phyloP scores from a whole-genome alignment of 2,113 vertebrate genomes.

The Toxotes jaculatrix region DNA sequence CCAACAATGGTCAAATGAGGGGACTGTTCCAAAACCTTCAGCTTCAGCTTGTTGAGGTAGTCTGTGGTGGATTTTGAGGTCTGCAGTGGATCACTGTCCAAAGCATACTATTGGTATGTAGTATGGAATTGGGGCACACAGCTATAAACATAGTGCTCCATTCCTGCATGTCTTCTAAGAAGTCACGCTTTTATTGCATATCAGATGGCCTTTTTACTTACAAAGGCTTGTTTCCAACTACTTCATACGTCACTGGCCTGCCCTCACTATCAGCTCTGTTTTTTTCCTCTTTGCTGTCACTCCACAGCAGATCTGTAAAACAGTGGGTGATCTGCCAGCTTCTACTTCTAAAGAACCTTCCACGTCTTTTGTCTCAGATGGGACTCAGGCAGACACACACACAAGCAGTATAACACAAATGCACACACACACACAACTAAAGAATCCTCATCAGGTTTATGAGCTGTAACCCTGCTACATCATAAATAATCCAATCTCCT shows the following conservation, averaged over 20 bases:
- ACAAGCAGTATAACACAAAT: slow-evolving; percentile 41
- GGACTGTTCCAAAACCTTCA: neutral
- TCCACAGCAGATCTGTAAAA: slow-evolving; percentile 60
- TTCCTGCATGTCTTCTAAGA: neutral
- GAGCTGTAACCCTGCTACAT: slow-evolving; percentile 68
- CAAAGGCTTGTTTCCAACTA: neutral
- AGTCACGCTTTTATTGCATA: neutral
- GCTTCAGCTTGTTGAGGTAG: neutral
- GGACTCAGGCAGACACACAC: slow-evolving; percentile 31
- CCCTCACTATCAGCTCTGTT: slow-evolving; percentile 26
- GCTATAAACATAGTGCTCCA: no score
- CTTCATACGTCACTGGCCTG: slow-evolving; percentile 26
- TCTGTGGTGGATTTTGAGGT: neutral
- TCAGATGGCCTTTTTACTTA: slow-evolving; percentile 26
- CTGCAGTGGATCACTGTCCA: neutral
- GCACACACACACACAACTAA: slow-evolving; percentile 42
- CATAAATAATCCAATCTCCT: slow-evolving; percentile 75
- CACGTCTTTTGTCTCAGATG: slow-evolving; percentile 56
- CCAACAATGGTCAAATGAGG: neutral
- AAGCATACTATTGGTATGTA: neutral
- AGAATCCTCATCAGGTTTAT: slow-evolving; percentile 72
- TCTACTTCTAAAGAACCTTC: slow-evolving; percentile 50
- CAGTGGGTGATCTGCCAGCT: slow-evolving; percentile 59
- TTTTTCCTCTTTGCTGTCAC: slow-evolving; percentile 42
- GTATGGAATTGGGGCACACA: neutral